A percentile compares a stretch with the other conserved stretches of the same genome.
Evolutionary conservation across 2,797 vertebrate species (phyloP).

Genomic region (Pelochelys cantorii): DNA sequence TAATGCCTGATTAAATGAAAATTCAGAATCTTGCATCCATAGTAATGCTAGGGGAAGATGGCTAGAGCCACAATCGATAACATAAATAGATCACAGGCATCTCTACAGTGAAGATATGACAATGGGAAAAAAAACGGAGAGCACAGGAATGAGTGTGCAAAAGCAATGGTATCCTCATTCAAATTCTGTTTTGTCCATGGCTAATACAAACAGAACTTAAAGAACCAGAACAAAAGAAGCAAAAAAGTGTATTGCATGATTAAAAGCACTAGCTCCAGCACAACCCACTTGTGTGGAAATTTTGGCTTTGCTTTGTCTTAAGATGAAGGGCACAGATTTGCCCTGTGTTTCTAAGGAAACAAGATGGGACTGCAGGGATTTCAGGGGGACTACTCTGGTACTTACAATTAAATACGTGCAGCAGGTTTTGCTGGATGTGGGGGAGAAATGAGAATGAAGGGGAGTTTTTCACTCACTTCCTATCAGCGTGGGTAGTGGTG

Average conservation of each 20-base stretch:
- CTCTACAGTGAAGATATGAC: background rate
- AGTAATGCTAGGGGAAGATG: background rate
- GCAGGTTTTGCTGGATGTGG: background rate
- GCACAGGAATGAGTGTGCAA: background rate
- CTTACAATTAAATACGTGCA: background rate
- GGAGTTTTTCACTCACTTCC: background rate
- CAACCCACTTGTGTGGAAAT: background rate
- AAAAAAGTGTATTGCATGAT: background rate
- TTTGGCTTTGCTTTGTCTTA: background rate
- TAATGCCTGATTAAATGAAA: background rate
- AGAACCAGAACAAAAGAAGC: background rate
- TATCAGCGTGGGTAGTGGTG: background rate
- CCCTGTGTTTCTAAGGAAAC: background rate
- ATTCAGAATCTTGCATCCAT: background rate
- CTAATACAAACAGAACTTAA: background rate
- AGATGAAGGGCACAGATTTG: background rate
- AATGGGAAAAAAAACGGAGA: background rate
- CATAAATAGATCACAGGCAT: background rate
- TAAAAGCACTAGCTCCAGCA: background rate
- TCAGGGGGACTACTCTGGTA: background rate
- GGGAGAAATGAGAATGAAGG: background rate
- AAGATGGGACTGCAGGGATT: background rate
- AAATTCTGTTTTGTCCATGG: background rate
- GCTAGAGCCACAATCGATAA: background rate
- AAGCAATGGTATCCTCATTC: background rate